Evolutionary conservation across 2,888 invertebrate species (phyloP).

Genomic region (Drosophila prolongata): DNA sequence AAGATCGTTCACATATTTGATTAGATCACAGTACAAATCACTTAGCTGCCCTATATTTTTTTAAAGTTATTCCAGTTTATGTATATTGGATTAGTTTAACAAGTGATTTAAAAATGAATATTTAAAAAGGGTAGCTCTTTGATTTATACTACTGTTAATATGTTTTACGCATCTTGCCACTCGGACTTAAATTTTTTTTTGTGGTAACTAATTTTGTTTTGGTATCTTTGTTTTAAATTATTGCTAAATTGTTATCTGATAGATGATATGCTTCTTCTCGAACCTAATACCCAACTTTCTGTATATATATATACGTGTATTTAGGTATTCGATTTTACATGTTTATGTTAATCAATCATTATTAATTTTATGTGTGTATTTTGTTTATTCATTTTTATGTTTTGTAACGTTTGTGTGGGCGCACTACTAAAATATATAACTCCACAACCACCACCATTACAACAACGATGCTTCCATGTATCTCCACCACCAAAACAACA

Average conservation of each 20-base stretch:
- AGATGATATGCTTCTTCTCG: constrained; percentile 16
- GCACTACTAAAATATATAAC: constrained; percentile 70
- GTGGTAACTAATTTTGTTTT: constrained; percentile 12
- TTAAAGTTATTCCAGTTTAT: not conserved
- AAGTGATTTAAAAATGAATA: not conserved
- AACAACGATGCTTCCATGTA: constrained; percentile 53
- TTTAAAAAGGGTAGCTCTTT: not conserved
- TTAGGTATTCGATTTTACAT: constrained; percentile 24
- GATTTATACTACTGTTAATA: not conserved
- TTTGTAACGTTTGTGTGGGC: constrained; percentile 70
- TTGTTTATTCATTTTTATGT: constrained; percentile 79
- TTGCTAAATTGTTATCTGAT: constrained; percentile 19
- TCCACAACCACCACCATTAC: constrained; percentile 48
- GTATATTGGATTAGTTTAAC: not conserved
- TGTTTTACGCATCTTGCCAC: not conserved
- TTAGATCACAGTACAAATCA: constrained; percentile 8
- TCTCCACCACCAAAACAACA: constrained; percentile 47
- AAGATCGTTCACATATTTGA: not conserved
- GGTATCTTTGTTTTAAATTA: constrained; percentile 1
- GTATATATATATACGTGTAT: constrained; percentile 23
- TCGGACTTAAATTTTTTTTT: constrained; percentile 5
- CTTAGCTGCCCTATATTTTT: not conserved
- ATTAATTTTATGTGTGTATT: constrained; percentile 44
- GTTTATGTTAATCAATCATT: constrained; percentile 12
- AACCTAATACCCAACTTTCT: constrained; percentile 1